Evolutionary conservation across 2,797 vertebrate species (phyloP).

Genomic region (Chaetophractus vellerosus): DNA sequence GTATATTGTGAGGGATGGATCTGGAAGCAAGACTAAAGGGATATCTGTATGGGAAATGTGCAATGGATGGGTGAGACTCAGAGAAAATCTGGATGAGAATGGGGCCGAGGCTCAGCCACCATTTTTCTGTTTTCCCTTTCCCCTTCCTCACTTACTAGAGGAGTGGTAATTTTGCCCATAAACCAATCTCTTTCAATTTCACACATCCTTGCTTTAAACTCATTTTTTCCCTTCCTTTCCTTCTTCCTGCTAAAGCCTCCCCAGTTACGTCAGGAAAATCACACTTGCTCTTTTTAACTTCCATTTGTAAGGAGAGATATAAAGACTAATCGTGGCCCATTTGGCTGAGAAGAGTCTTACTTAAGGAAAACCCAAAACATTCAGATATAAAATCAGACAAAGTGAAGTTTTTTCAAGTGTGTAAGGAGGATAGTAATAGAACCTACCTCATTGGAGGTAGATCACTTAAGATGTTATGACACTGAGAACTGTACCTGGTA

Average conservation of each 20-base stretch:
- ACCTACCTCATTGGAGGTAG: neutral
- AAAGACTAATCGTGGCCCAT: neutral
- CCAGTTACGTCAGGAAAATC: slow-evolving; percentile 4
- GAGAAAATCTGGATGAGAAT: too few species aligned
- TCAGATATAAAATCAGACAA: neutral
- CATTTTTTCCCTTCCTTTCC: neutral
- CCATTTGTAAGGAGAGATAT: neutral
- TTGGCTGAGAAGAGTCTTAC: too few species aligned
- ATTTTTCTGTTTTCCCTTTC: fast-evolving
- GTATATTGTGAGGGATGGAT: fast-evolving
- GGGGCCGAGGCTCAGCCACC: fast-evolving
- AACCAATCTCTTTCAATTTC: neutral
- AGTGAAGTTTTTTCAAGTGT: neutral
- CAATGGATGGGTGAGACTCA: fast-evolving
- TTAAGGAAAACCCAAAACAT: neutral
- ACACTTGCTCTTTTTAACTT: neutral
- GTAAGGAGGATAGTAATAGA: neutral
- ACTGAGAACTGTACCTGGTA: neutral
- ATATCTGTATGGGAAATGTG: neutral
- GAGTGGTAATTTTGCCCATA: fast-evolving
- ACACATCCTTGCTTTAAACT: neutral
- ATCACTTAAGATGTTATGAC: neutral
- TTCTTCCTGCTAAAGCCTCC: neutral
- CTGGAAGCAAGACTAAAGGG: neutral
- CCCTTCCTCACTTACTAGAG: neutral